phyloP scores from a whole-genome alignment of 2,113 vertebrate genomes.

The Cromileptes altivelis region DNA sequence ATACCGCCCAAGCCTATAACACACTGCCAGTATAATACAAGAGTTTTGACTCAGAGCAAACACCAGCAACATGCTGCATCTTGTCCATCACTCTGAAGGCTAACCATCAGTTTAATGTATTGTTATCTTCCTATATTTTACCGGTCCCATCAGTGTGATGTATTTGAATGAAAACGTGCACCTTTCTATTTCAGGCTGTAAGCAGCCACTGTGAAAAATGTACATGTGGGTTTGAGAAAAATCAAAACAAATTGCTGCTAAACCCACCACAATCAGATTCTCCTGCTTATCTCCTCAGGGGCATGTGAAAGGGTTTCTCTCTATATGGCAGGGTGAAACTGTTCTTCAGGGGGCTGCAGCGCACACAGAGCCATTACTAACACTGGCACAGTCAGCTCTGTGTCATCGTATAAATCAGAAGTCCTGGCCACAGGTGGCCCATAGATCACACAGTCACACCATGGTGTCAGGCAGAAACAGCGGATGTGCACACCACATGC shows the following conservation, averaged over 20 bases:
- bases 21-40: background rate
- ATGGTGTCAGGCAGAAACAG: conserved; percentile 65
- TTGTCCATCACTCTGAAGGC: conserved; percentile 9
- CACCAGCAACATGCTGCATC: background rate
- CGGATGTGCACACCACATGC: conserved; percentile 68
- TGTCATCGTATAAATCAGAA: conserved; percentile 76
- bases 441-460: conserved; percentile 76
- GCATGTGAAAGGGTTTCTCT: conserved; percentile 41
- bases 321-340: conserved; percentile 34
- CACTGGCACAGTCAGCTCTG: conserved; percentile 67
- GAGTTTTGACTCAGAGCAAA: background rate
- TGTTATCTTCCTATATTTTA: conserved; percentile 8
- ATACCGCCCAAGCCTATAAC: background rate
- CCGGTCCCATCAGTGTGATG: conserved; percentile 29
- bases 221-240: conserved; percentile 40
- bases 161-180: conserved; percentile 44
- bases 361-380: conserved; percentile 66
- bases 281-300: conserved; percentile 29
- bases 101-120: conserved; percentile 28
- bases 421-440: conserved; percentile 71
- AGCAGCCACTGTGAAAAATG: conserved; percentile 47
- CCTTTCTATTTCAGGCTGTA: conserved; percentile 28
- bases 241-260: conserved; percentile 53
- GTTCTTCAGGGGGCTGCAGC: conserved; percentile 49
- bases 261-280: conserved; percentile 51